Base-by-base conservation (phyloP, 2,888 invertebrate species). In the Eulithis prunata region DNA sequence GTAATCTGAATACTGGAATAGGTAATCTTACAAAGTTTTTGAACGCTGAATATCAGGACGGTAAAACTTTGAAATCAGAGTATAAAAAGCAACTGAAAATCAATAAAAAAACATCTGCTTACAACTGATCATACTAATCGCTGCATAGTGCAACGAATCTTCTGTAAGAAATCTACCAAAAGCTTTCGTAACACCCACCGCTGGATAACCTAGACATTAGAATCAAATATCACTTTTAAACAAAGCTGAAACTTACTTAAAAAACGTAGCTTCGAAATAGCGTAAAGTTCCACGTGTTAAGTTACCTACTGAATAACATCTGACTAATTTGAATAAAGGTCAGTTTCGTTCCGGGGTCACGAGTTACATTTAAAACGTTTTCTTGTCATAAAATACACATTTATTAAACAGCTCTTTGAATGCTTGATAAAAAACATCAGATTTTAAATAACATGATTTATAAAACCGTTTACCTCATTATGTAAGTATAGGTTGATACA, bases 291-390 rank as follows among this genome's bases (percentile, higher is more conserved):
- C 54, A 51, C 58, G 52, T 56, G 55, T 36, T 13, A 3, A 53
- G 32, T 2, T 32, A 49, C 13, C 53, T 51, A 6, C 38, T 54
- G 53, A 64, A 51, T 54, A 65, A 60, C 64, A 64, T 66, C 62
- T 28, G 45, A 62, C 64, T 62, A 41, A 68, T 68, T 68, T 68
- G 46, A 64, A 68, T 68, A 64, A 68, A 58, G 64, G 64, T 64
- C 63, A 67, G 61, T 47, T 61, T 56, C 49, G n/a, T 45, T 57
- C 45, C 64, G 57, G 63, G 57, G 57, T 61, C 61, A 38, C 43
- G n/a, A 13, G 56, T 0, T 38, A 57, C 60, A 57, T 41, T 68
- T 57, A 46, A 60, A 57, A 45, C 21, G 8, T 43, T 59, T 32
- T 28, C 12, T 47, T 28, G 43, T 0, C 32, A 32, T 8, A 51